These are phyloP conservation scores for Protosalanx chinensis DNA, from an alignment of 2,797 vertebrate species.

Conservation along the genomic window DNA sequence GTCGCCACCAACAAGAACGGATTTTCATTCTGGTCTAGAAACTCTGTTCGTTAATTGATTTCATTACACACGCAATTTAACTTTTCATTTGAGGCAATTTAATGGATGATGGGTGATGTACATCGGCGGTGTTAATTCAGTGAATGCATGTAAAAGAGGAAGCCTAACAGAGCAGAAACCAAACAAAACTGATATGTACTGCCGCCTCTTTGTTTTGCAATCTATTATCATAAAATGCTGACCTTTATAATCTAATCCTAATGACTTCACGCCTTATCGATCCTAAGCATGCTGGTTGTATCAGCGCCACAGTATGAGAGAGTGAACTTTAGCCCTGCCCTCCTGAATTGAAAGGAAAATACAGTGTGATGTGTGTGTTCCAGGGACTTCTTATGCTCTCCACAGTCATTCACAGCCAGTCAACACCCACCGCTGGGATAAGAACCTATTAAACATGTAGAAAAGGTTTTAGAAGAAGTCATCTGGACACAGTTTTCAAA, in stretches of 20 bases:
- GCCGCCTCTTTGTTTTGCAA: slow-evolving; percentile 7
- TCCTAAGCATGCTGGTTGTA: slow-evolving; percentile 1
- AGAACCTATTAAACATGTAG: too few relatives aligned
- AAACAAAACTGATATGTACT: slow-evolving; percentile 30
- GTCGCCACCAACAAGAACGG: neutral
- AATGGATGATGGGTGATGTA: slow-evolving; percentile 41
- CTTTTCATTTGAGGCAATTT: slow-evolving; percentile 43
- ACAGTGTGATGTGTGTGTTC: neutral
- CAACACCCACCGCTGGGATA: too few relatives aligned
- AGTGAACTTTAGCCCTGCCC: neutral
- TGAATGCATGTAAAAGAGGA: slow-evolving; percentile 22
- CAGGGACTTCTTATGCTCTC: too few relatives aligned
- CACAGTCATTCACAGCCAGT: too few relatives aligned
- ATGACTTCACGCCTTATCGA: slow-evolving; percentile 16
- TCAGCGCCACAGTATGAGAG: neutral
- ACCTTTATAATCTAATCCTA: slow-evolving; percentile 23
- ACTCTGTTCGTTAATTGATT: slow-evolving; percentile 46
- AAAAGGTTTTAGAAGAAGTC: too few relatives aligned
- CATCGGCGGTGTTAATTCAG: slow-evolving; percentile 29
- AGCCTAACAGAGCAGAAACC: slow-evolving; percentile 31
- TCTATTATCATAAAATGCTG: slow-evolving; percentile 4
- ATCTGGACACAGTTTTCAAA: too few relatives aligned
- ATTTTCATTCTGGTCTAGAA: slow-evolving; percentile 36
- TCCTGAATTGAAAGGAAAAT: neutral
- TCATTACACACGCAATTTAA: slow-evolving; percentile 55